phyloP scores from a whole-genome alignment of 2,888 invertebrate genomes.

The Hypena proboscidalis region DNA sequence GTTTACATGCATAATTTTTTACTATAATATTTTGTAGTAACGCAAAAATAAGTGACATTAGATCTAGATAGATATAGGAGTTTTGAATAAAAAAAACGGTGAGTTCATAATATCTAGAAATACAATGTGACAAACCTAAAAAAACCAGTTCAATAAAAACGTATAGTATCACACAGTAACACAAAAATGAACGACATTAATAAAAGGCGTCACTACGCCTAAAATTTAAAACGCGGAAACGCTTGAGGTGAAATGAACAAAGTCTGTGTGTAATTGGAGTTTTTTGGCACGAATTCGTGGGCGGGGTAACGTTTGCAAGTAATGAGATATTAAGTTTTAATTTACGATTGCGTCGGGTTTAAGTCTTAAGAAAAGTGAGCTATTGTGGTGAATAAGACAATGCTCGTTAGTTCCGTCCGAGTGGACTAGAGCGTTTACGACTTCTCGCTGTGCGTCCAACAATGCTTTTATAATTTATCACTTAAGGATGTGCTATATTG shows the following conservation, averaged over 20 bases:
- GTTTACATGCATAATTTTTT: too few species aligned
- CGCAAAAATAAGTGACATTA: too few species aligned
- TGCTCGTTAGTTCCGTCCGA: constrained; percentile 76
- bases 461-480: constrained; percentile 79
- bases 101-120: too few species aligned
- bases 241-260: constrained; percentile 36
- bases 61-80: too few species aligned
- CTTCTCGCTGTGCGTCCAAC: constrained; percentile 58
- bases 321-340: constrained; percentile 82
- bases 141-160: too few species aligned
- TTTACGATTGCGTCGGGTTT: constrained; percentile 77
- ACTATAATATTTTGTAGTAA: too few species aligned
- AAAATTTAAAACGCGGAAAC: constrained; percentile 20
- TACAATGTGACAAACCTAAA: too few species aligned
- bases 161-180: too few species aligned
- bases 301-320: constrained; percentile 75
- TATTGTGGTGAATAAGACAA: constrained; percentile 82
- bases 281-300: constrained; percentile 67
- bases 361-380: constrained; percentile 81
- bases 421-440: constrained; percentile 69
- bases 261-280: constrained; percentile 52
- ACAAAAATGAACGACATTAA: constrained; percentile 22
- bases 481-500: constrained; percentile 64
- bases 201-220: constrained; percentile 11
- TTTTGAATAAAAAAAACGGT: too few species aligned